Evolutionary conservation across 2,797 vertebrate species (phyloP), one percentile per base, ranked within the genome.

Genomic region (Gadopsis marmoratus): DNA sequence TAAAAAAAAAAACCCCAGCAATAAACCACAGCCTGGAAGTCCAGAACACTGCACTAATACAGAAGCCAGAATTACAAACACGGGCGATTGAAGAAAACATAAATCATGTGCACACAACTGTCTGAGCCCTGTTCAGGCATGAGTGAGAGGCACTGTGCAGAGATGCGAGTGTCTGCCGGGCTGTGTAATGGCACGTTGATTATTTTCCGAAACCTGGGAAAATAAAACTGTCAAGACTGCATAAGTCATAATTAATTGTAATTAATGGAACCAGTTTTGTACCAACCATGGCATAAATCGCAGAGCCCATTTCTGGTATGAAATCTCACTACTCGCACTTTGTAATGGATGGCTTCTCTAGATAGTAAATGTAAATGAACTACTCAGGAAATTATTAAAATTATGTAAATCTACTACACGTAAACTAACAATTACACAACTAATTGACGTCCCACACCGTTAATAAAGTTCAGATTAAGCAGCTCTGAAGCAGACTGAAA

Each of bases 211-310:
- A 78, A 47, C 71, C 41, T 10, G 48, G 73, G 83, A 86, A 85
- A 91, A 89, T 91, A 91, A 93, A 92, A 83, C 86, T 86, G 93
- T 86, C 90, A 91, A 91, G 81, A 58, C 83, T 60, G 79, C 84
- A 89, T 88, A 84, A 91, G 90, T 90, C 82, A 86, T 81, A 78
- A 87, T 90, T 91, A 87, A 91, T 86, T 89, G 78, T 86, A 91
- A 93, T 92, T 90, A 92, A 93, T 92, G 83, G 81, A 85, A 87
- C 84, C 79, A 73, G 70, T 89, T 89, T 86, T 62, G 60, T 77
- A 84, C 77, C 86, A 89, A 93, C 92, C 85, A 84, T 86, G n/a
- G 23, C 82, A 90, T 89, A 86, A 90, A 92, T 93, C 56, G 63
- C 61, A 31, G 55, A 82, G 67, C 55, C 26, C 55, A 78, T 91